phyloP scores from a whole-genome alignment of 2,888 invertebrate species.

The Papilio demoleus region DNA sequence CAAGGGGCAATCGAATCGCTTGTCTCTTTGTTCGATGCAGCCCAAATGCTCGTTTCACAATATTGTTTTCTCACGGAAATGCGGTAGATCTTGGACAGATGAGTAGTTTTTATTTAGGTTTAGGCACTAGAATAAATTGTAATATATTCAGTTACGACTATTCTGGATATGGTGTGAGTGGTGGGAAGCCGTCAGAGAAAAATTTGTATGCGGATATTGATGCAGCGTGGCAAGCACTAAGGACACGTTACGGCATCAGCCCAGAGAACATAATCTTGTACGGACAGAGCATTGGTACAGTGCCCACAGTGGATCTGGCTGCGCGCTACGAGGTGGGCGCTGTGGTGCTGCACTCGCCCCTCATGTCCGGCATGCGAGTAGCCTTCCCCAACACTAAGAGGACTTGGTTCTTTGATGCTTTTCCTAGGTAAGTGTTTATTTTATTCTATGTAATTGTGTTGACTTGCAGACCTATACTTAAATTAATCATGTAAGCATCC shows the following conservation, averaged over 20 bases:
- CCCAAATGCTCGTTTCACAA: slow-evolving; percentile 95
- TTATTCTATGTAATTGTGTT: too few species aligned
- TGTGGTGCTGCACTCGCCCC: slow-evolving; percentile 98
- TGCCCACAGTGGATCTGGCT: slow-evolving; percentile 98
- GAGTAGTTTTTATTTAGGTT: slow-evolving; percentile 98
- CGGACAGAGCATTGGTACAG: slow-evolving; percentile 99
- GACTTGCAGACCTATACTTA: too few species aligned
- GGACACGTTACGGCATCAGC: slow-evolving; percentile 93
- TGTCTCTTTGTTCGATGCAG: slow-evolving; percentile 98
- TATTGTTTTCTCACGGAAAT: slow-evolving; percentile 99
- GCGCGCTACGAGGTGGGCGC: slow-evolving; percentile 96
- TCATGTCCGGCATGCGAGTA: slow-evolving; percentile 99
- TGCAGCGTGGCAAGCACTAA: slow-evolving; percentile 96
- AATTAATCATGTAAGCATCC: too few species aligned
- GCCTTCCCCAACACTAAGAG: slow-evolving; percentile 98
- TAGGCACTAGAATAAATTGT: slow-evolving; percentile 97
- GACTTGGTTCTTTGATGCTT: slow-evolving; percentile 99
- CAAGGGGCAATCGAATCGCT: slow-evolving; percentile 97
- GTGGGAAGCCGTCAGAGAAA: slow-evolving; percentile 98
- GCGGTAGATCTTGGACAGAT: slow-evolving; percentile 99
- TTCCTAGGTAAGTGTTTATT: slow-evolving; percentile 97
- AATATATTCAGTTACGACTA: slow-evolving; percentile 99
- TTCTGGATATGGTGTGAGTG: slow-evolving; percentile 97
- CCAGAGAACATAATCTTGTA: slow-evolving; percentile 98
- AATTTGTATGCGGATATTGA: slow-evolving; percentile 99